phyloP scores from a whole-genome alignment of 2,888 invertebrate genomes.

The Cephus pulcher region DNA sequence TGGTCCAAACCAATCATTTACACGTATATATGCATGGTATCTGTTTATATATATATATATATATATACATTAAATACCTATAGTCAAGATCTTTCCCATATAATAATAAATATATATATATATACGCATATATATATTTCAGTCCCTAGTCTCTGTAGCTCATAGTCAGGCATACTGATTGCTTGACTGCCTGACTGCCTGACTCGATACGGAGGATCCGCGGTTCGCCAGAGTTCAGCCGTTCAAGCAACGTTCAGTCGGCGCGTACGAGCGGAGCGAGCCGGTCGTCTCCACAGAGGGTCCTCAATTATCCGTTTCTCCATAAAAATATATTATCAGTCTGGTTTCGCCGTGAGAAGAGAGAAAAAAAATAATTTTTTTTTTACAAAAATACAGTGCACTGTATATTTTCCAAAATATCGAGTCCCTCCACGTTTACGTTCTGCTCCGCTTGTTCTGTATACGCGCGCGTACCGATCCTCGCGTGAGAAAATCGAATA shows the following conservation, averaged over 20 bases:
- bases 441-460: neutral
- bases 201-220: constrained; percentile 21
- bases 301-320: neutral
- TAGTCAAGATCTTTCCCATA: neutral
- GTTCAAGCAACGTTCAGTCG: constrained; percentile 40
- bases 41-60: no score
- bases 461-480: neutral
- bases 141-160: neutral
- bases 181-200: neutral
- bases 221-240: constrained; percentile 34
- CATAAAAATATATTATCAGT: neutral
- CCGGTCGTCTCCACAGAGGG: constrained; percentile 29
- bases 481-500: neutral
- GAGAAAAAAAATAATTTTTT: no score
- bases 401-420: neutral
- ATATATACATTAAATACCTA: no score
- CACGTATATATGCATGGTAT: no score
- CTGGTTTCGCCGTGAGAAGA: constrained; percentile 7
- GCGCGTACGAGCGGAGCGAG: constrained; percentile 46
- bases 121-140: neutral
- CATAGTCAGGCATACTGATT: neutral
- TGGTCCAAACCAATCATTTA: no score
- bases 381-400: neutral
- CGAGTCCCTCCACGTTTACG: neutral
- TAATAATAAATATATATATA: neutral